A percentile compares a stretch with the other conserved stretches of the same genome.
Evolutionary conservation across 2,888 invertebrate genomes (phyloP).

Genomic region (Gasteruption jaculator): DNA sequence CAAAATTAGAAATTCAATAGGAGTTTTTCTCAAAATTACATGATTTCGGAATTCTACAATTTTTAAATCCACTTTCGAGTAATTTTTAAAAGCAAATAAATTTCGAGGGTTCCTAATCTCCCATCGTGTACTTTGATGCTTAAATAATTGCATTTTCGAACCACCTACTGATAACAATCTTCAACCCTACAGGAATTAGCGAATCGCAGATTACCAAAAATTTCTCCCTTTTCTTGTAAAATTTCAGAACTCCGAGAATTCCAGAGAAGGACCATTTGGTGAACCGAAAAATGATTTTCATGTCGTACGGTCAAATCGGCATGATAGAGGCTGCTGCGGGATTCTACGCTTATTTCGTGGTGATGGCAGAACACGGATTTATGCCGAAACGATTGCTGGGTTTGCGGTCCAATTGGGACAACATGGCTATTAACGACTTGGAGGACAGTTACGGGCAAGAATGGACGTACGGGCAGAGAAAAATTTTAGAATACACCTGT

Average conservation of each 20-base stretch:
- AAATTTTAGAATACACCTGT: conserved; percentile 66
- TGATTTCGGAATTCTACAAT: too few species aligned
- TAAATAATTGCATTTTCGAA: not conserved
- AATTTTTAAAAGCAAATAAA: too few species aligned
- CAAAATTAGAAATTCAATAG: not conserved
- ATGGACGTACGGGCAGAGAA: conserved; percentile 69
- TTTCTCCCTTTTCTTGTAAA: conserved; percentile 12
- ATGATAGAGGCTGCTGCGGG: conserved; percentile 79
- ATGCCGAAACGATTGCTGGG: conserved; percentile 64
- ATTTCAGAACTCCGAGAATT: conserved; percentile 58
- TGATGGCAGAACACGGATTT: conserved; percentile 78
- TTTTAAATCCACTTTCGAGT: not conserved
- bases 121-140: not conserved
- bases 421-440: conserved; percentile 57
- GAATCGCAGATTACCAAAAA: too few species aligned
- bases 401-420: conserved; percentile 71
- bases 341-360: conserved; percentile 74
- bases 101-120: too few species aligned
- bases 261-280: conserved; percentile 56
- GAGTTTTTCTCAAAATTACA: not conserved
- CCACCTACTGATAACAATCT: not conserved
- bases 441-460: conserved; percentile 71
- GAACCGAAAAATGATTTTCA: conserved; percentile 62
- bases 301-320: conserved; percentile 84
- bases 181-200: too few species aligned